Evolutionary conservation across 2,888 invertebrate species (phyloP).

Genomic region (Stenoptilia bipunctidactyla): DNA sequence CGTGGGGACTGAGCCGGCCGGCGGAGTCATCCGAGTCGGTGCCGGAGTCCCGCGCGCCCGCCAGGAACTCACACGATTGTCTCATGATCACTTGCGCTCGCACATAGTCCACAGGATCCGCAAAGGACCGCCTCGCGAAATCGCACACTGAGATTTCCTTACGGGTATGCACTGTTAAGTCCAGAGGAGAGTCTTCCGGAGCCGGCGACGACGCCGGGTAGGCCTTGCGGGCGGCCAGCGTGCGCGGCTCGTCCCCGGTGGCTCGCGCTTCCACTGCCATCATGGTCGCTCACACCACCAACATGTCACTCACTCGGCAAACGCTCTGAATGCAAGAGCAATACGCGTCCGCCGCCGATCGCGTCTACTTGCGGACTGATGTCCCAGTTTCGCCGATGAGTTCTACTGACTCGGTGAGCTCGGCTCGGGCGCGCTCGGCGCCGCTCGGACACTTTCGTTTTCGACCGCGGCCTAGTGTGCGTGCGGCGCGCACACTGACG

Average conservation of each 20-base stretch:
- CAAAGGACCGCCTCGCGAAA: conserved; percentile 60
- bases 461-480: conserved; percentile 31
- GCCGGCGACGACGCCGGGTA: conserved; percentile 46
- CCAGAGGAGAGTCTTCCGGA: conserved; percentile 77
- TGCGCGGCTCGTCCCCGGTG: conserved; percentile 57
- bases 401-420: conserved; percentile 69
- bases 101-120: conserved; percentile 62
- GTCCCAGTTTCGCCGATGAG: conserved; percentile 74
- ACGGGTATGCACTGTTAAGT: conserved; percentile 75
- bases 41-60: conserved; percentile 75
- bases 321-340: too few relatives aligned
- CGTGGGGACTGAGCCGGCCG: conserved; percentile 74
- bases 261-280: conserved; percentile 66
- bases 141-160: conserved; percentile 63
- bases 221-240: conserved; percentile 63
- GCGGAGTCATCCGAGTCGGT: conserved; percentile 87
- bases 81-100: conserved; percentile 59
- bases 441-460: conserved; percentile 68
- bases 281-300: conserved; percentile 54
- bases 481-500: conserved; percentile 14
- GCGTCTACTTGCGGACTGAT: conserved; percentile 73
- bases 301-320: conserved; percentile 56
- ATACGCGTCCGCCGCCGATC: conserved; percentile 58
- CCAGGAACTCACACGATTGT: conserved; percentile 61
- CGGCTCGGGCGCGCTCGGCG: conserved; percentile 66